These are phyloP conservation scores for Apamea crenata DNA, from an alignment of 2,888 invertebrate species.

Conservation along the genomic window DNA sequence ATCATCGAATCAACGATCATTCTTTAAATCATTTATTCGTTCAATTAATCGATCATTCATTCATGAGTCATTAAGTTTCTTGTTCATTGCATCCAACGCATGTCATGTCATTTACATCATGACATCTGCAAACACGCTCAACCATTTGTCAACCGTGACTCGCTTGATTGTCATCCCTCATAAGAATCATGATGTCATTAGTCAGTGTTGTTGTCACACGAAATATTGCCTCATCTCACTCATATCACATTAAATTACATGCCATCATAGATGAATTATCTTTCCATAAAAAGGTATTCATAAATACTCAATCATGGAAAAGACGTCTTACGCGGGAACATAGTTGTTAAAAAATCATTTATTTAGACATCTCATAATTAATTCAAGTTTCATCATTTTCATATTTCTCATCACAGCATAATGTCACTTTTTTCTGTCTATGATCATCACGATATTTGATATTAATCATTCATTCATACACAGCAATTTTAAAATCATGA, in stretches of 20 bases:
- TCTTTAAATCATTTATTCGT: neutral
- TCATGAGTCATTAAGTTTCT: too few species aligned
- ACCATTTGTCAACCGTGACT: too few species aligned
- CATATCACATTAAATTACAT: neutral
- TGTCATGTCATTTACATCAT: too few species aligned
- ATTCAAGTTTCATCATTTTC: neutral
- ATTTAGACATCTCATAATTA: neutral
- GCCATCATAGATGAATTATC: neutral
- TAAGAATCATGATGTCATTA: too few species aligned
- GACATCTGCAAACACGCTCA: too few species aligned
- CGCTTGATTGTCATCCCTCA: too few species aligned
- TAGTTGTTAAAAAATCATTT: neutral
- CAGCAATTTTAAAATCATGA: neutral
- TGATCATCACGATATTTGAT: neutral
- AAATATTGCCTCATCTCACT: too few species aligned
- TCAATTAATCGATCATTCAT: conserved; percentile 1
- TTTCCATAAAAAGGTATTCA: neutral
- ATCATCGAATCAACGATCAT: neutral
- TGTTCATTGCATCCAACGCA: too few species aligned
- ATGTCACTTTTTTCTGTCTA: neutral
- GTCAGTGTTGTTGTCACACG: too few species aligned
- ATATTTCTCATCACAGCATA: neutral
- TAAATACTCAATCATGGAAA: neutral
- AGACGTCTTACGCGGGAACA: conserved; percentile 31
- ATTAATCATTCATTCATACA: neutral